Evolutionary conservation across 2,113 vertebrate species (phyloP).

Genomic region (Nematolebias whitei): DNA sequence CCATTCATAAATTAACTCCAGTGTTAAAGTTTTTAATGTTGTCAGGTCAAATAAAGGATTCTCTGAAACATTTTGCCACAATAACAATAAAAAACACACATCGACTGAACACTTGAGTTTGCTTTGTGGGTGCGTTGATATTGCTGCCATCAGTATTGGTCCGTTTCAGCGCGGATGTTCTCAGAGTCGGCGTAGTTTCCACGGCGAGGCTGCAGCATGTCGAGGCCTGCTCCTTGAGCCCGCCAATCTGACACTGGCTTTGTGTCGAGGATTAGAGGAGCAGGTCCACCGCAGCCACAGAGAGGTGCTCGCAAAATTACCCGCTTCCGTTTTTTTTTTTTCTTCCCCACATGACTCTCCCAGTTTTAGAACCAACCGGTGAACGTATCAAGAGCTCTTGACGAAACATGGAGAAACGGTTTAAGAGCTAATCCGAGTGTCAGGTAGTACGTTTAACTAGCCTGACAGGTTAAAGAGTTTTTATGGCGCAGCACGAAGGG

Average conservation of each 20-base stretch:
- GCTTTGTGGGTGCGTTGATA: slow-evolving; percentile 28
- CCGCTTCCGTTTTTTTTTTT: slow-evolving; percentile 70
- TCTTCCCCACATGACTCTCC: slow-evolving; percentile 41
- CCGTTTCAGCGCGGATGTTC: slow-evolving; percentile 54
- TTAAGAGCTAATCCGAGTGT: slow-evolving; percentile 47
- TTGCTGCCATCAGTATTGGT: slow-evolving; percentile 49
- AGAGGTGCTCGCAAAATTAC: slow-evolving; percentile 57
- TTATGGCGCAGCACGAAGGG: slow-evolving; percentile 41
- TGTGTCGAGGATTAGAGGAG: slow-evolving; percentile 77
- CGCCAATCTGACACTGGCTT: slow-evolving; percentile 73
- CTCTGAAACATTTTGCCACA: background rate
- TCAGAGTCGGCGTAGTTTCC: slow-evolving; percentile 71
- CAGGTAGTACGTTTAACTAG: slow-evolving; percentile 48
- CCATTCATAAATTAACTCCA: background rate
- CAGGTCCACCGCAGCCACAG: slow-evolving; percentile 69
- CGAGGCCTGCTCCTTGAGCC: slow-evolving; percentile 67
- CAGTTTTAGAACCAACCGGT: slow-evolving; percentile 25
- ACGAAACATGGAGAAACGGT: slow-evolving; percentile 9
- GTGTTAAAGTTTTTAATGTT: background rate
- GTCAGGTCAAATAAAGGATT: background rate
- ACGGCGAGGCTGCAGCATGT: slow-evolving; percentile 59
- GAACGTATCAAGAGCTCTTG: no score
- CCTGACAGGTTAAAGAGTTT: slow-evolving; percentile 62
- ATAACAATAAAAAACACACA: background rate
- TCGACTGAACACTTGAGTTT: slow-evolving; percentile 13